Base-by-base conservation (phyloP, 1,140 invertebrate species). In the Parasteatoda tepidariorum region DNA sequence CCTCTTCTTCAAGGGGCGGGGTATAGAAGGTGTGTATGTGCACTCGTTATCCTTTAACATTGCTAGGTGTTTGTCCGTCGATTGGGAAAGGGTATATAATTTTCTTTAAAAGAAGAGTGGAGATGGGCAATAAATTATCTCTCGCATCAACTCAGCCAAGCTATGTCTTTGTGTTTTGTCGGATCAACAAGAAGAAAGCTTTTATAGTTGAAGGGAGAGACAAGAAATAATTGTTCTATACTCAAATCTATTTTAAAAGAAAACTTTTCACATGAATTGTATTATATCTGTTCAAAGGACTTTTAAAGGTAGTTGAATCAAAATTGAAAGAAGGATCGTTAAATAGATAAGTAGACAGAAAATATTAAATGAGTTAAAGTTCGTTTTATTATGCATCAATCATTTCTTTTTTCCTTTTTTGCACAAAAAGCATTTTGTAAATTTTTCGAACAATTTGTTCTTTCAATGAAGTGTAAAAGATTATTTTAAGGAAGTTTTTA, bases 101-200 rank as follows among this genome's bases (percentile, higher is more conserved):
- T 79, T 79, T 79, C 76, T 55, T 79, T 79, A 79, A 79, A 79
- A 61, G 62, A 79, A 79, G 75, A 79, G 76, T 34, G 64, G 61
- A 64, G 74, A 54, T 38, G 74, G 74, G 62, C 76, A 79, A 79
- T 79, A 79, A 79, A 79, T 79, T 79, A 79, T 79, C 76, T 79
- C 54, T 61, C 22, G 76, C 62, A 48, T 38, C 76, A 68, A 18
- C 62, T 64, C 62, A 55, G 54, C 38, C 61, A 78, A 66, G 33
- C 34, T 31, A 66, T 68, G 76, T 68, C 76, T 79, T 79, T 79
- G 73, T 76, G 30, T 79, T 79, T 33, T 79, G 76, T 66, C 33
- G 74, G 74, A 76, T 76, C 74, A 76, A 76, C 74, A 76, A 61
- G 74, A 54, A n/a, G 76, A 79, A 64, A 57, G 41, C 76, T 79